These are phyloP conservation scores for Pogona vitticeps DNA, from an alignment of 2,113 vertebrate genomes.

Conservation along the genomic window DNA sequence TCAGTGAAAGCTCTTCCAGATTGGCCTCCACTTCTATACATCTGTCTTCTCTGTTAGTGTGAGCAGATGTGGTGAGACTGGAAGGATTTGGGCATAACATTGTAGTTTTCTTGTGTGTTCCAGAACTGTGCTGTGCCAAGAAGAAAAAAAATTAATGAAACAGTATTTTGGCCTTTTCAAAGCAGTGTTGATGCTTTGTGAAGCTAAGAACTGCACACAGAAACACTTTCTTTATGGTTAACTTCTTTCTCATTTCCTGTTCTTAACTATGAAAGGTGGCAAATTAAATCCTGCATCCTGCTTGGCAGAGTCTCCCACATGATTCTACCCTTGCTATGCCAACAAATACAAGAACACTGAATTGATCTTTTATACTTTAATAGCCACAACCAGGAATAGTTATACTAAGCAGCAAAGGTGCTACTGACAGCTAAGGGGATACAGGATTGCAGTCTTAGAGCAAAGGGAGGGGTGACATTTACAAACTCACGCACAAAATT, in stretches of 20 bases:
- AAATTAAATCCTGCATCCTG: conserved; percentile 5
- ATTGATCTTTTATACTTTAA: not conserved
- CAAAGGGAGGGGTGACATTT: not conserved
- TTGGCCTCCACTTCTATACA: not conserved
- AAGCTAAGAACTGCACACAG: not conserved
- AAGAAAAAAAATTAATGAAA: conserved; percentile 8
- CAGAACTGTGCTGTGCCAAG: not conserved
- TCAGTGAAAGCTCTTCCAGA: not conserved
- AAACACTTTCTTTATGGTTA: not conserved
- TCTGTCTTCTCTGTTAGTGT: not conserved
- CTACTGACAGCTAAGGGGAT: not conserved
- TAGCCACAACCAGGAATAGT: not conserved
- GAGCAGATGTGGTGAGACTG: not conserved
- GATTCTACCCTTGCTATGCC: conserved; percentile 3
- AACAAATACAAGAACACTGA: not conserved
- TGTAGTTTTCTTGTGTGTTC: not conserved
- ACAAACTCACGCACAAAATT: not conserved
- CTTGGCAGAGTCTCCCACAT: not conserved
- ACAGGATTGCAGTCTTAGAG: not conserved
- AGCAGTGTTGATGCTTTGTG: not conserved
- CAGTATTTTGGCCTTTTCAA: not conserved
- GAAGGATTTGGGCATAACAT: not conserved
- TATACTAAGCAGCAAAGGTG: not conserved
- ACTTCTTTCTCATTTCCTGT: conserved; percentile 8
- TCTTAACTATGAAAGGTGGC: conserved; percentile 7